Evolutionary conservation across 2,888 invertebrate species (phyloP).

Genomic region (Pyrocoelia pectoralis): DNA sequence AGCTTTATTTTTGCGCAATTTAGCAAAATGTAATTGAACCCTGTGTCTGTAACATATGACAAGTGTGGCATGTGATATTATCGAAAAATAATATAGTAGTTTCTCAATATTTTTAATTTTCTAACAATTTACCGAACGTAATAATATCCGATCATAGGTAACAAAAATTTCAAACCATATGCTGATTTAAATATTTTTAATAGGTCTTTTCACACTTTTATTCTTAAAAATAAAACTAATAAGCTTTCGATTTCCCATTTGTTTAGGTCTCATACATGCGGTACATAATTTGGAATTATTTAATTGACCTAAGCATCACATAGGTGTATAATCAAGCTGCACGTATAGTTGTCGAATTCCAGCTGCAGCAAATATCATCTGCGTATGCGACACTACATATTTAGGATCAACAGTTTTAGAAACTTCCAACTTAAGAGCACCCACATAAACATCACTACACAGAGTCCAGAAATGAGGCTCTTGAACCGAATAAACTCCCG

Average conservation of each 20-base stretch:
- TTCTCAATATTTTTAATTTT: background rate
- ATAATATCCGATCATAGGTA: background rate
- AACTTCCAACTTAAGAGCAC: constrained; percentile 95
- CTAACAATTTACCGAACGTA: background rate
- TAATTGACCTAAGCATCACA: constrained; percentile 61
- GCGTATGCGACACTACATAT: constrained; percentile 91
- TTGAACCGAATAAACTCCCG: constrained; percentile 95
- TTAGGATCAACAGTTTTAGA: constrained; percentile 90
- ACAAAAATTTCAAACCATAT: background rate
- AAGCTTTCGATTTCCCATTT: constrained; percentile 40
- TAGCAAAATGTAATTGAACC: no score
- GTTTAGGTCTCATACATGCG: constrained; percentile 40
- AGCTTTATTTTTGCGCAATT: no score
- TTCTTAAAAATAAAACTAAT: constrained; percentile 36
- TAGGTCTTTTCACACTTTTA: constrained; percentile 16
- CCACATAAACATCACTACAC: constrained; percentile 92
- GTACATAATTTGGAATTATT: constrained; percentile 39
- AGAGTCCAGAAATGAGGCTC: constrained; percentile 99
- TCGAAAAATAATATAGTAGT: background rate
- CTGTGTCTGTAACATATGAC: no score
- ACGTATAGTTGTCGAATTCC: constrained; percentile 93
- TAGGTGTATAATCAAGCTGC: constrained; percentile 90
- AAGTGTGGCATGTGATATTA: no score
- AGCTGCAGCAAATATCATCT: constrained; percentile 92
- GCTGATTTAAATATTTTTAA: constrained; percentile 26